A percentile compares a stretch with the other conserved stretches of the same genome.
These are phyloP conservation scores for Columba janthina DNA, from an alignment of 2,113 vertebrate species.

Conservation along the genomic window DNA sequence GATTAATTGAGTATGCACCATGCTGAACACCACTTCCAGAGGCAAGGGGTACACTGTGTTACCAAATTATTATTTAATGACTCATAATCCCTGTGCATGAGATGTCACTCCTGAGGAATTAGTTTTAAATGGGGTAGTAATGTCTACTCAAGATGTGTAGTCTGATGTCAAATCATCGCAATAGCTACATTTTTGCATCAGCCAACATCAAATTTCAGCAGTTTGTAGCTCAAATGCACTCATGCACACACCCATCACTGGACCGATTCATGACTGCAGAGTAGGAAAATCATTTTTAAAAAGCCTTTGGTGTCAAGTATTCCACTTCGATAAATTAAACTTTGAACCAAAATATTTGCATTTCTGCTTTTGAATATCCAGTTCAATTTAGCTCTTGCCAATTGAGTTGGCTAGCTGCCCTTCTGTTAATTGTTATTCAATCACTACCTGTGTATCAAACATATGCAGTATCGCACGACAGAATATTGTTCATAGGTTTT, in stretches of 20 bases:
- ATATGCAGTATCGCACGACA: background rate
- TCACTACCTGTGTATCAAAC: background rate
- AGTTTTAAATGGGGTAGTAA: slow-evolving; percentile 23
- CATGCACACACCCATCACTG: background rate
- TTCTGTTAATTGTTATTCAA: background rate
- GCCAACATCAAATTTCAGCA: background rate
- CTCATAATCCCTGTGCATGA: slow-evolving; percentile 29
- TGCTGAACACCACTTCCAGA: slow-evolving; percentile 20
- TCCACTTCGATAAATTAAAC: slow-evolving; percentile 18
- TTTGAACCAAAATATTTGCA: slow-evolving; percentile 52
- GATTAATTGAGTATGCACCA: slow-evolving; percentile 7
- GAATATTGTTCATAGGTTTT: background rate
- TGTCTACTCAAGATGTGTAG: slow-evolving; percentile 18
- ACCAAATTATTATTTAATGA: slow-evolving; percentile 56
- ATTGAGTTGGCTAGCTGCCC: background rate
- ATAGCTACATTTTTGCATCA: slow-evolving; percentile 17
- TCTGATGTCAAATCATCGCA: background rate
- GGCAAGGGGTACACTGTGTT: background rate
- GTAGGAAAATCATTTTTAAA: background rate
- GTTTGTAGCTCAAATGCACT: background rate
- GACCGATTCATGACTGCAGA: slow-evolving; percentile 9
- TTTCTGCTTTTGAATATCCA: background rate
- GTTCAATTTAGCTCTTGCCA: background rate
- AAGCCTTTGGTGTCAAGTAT: slow-evolving; percentile 4
- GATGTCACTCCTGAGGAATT: slow-evolving; percentile 41